Conservation (phyloP, 2,797 vertebrate species). For the Choloepus didactylus region DNA sequence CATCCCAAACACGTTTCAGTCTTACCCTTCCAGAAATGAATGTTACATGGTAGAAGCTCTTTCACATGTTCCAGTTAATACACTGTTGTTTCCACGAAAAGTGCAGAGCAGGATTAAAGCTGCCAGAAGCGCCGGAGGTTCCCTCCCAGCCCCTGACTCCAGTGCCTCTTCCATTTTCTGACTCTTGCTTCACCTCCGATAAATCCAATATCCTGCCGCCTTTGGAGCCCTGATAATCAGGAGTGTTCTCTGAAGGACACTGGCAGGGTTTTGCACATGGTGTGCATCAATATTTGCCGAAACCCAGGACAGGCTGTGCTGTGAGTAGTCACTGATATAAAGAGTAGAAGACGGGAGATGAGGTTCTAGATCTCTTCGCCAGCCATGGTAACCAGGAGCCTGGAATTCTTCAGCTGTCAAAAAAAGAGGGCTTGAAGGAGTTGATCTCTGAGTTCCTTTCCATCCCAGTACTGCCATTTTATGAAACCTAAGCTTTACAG, state of each 20-base stretch:
- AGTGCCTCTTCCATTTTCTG: not conserved
- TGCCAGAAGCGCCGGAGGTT: not conserved
- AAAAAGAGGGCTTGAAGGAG: not conserved
- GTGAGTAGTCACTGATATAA: not conserved
- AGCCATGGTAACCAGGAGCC: not conserved
- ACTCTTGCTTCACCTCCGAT: not conserved
- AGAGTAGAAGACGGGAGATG: not conserved
- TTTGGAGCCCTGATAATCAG: not conserved
- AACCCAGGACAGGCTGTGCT: not conserved
- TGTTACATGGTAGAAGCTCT: fast-evolving
- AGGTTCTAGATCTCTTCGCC: not conserved
- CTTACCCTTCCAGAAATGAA: not conserved
- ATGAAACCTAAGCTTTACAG: not conserved
- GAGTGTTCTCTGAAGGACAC: not conserved
- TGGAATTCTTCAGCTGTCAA: not conserved
- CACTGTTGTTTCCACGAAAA: not conserved
- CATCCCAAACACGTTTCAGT: too few relatives aligned
- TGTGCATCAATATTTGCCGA: not conserved
- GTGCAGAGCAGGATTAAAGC: not conserved
- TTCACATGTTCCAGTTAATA: not conserved
- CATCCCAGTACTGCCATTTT: not conserved
- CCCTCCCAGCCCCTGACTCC: not conserved
- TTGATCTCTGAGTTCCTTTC: not conserved
- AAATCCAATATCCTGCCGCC: not conserved
- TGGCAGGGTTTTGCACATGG: not conserved